Evolutionary conservation across 2,888 invertebrate species (phyloP).

Genomic region (Orthosia gothica): DNA sequence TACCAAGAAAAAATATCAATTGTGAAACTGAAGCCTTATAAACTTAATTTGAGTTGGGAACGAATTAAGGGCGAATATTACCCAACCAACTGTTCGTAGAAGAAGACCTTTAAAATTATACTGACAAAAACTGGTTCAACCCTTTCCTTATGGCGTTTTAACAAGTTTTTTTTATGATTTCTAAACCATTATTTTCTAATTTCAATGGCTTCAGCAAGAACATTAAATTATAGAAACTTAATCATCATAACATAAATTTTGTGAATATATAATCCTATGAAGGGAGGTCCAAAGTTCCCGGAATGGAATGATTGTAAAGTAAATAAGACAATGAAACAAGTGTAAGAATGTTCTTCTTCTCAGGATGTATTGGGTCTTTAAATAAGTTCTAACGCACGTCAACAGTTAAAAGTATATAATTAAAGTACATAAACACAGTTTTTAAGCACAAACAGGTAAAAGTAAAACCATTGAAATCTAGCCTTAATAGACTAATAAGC

Average conservation of each 20-base stretch:
- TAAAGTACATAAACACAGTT: no score
- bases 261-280: no score
- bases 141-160: constrained; percentile 12
- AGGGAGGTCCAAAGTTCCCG: no score
- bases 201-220: constrained; percentile 15
- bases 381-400: no score
- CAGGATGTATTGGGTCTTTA: no score
- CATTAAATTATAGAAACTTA: not conserved
- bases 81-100: constrained; percentile 20
- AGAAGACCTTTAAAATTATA: constrained; percentile 26
- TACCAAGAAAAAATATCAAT: constrained; percentile 12
- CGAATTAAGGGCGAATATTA: constrained; percentile 21
- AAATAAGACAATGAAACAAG: no score
- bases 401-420: no score
- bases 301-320: no score
- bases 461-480: no score
- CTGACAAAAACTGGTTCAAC: constrained; percentile 5
- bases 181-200: not conserved
- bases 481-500: no score
- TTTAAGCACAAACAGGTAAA: no score
- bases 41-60: constrained; percentile 39
- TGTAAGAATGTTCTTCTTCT: no score
- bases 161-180: not conserved
- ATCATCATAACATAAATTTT: not conserved
- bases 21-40: constrained; percentile 40